Evolutionary conservation across 2,797 vertebrate genomes (phyloP).

Genomic region (Squalus acanthias): DNA sequence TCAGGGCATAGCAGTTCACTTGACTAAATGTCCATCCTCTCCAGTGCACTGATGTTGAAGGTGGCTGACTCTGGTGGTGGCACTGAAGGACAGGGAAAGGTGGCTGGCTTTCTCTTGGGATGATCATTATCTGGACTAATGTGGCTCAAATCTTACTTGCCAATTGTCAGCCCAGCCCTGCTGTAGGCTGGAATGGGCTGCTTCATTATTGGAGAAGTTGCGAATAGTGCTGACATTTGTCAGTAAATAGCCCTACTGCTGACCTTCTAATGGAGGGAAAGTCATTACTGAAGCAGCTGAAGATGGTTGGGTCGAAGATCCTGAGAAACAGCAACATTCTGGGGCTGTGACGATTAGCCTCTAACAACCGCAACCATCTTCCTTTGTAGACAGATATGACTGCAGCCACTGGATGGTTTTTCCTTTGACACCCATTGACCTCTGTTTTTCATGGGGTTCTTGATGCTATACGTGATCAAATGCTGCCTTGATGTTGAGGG

Average conservation of each 20-base stretch:
- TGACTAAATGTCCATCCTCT: neutral
- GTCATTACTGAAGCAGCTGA: neutral
- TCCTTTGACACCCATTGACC: neutral
- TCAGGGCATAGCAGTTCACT: neutral
- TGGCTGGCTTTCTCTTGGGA: neutral
- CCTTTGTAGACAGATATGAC: neutral
- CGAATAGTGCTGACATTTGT: neutral
- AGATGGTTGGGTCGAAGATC: neutral
- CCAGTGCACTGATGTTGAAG: neutral
- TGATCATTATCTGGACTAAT: neutral
- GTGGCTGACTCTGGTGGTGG: neutral
- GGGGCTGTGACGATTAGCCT: neutral
- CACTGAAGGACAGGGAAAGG: neutral
- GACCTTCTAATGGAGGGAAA: neutral
- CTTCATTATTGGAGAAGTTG: neutral
- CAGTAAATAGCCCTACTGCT: neutral
- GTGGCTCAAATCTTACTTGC: neutral
- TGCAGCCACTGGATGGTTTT: neutral
- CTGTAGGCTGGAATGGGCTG: neutral
- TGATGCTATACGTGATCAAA: neutral
- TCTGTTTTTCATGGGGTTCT: neutral
- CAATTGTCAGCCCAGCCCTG: neutral
- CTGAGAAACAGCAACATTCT: no score
- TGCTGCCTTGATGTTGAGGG: neutral
- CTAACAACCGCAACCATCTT: neutral